Conservation (phyloP, 2,113 vertebrate species). For the Martes martes region DNA sequence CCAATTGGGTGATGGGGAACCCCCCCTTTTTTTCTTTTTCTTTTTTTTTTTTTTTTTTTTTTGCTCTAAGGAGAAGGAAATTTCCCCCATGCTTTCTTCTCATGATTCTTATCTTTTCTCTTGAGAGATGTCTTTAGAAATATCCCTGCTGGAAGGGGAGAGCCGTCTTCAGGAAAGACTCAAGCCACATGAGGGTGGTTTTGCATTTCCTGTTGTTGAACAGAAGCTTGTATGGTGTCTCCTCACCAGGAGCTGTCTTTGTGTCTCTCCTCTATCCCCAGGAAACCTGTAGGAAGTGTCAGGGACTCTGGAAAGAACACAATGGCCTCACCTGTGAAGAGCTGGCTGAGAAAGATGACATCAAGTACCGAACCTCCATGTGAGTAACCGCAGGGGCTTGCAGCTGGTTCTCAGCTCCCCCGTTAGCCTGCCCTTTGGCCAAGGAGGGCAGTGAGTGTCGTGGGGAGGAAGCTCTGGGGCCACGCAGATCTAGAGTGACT, state of each 20-base stretch:
- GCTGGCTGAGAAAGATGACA: conserved; percentile 94
- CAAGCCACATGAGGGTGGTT: not conserved
- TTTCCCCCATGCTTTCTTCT: not conserved
- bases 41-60: not conserved
- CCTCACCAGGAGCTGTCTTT: conserved; percentile 42
- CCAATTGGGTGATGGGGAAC: not conserved
- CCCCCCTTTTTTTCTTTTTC: too few relatives aligned
- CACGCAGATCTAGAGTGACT: not conserved
- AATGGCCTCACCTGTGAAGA: conserved; percentile 94
- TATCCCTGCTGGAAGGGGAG: not conserved
- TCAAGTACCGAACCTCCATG: conserved; percentile 94
- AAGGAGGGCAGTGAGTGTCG: too few relatives aligned
- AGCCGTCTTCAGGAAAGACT: not conserved
- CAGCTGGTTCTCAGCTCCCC: not conserved
- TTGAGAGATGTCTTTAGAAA: not conserved
- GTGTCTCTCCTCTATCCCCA: conserved; percentile 69
- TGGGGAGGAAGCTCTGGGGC: not conserved
- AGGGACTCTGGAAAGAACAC: conserved; percentile 96
- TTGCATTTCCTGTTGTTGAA: not conserved
- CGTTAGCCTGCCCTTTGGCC: not conserved
- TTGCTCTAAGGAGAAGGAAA: not conserved
- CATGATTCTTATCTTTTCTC: not conserved
- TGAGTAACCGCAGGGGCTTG: conserved; percentile 79
- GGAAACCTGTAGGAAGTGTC: conserved; percentile 96
- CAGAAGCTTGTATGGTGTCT: not conserved